A percentile compares a stretch with the other conserved stretches of the same genome.
Conservation (phyloP, 2,113 vertebrate genomes). For the Chelonoidis abingdonii region DNA sequence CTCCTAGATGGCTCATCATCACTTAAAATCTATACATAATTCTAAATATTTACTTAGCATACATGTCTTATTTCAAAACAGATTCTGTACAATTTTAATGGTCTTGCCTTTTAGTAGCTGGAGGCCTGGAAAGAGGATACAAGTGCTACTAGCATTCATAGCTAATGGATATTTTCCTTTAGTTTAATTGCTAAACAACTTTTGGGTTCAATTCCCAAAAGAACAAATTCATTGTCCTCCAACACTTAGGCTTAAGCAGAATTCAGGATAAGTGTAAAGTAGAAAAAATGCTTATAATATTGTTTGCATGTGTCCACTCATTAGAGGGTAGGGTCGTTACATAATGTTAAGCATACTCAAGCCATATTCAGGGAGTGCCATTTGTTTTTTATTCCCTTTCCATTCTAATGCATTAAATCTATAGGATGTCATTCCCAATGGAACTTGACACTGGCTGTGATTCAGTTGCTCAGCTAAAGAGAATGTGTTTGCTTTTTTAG, state of each 20-base stretch:
- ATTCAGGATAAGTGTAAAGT: neutral
- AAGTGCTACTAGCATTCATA: slow-evolving; percentile 14
- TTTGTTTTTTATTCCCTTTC: neutral
- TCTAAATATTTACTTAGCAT: neutral
- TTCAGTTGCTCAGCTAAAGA: slow-evolving; percentile 6
- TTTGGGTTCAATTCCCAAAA: neutral
- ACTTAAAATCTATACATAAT: neutral
- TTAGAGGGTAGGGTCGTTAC: neutral
- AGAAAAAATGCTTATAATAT: neutral
- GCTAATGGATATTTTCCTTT: slow-evolving; percentile 31
- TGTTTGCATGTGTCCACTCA: neutral
- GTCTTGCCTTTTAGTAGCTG: neutral
- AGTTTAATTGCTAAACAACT: slow-evolving; percentile 1
- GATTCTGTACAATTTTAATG: slow-evolving; percentile 17
- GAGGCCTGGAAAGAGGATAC: neutral
- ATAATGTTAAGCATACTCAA: neutral
- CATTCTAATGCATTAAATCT: neutral
- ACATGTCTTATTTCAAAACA: neutral
- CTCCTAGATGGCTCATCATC: neutral
- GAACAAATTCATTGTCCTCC: neutral
- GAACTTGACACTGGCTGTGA: neutral
- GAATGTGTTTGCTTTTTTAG: neutral
- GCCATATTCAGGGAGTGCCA: neutral
- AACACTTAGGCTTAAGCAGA: neutral
- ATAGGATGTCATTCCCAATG: neutral